Conservation (phyloP, 2,888 invertebrate genomes). For the Serripes groenlandicus region DNA sequence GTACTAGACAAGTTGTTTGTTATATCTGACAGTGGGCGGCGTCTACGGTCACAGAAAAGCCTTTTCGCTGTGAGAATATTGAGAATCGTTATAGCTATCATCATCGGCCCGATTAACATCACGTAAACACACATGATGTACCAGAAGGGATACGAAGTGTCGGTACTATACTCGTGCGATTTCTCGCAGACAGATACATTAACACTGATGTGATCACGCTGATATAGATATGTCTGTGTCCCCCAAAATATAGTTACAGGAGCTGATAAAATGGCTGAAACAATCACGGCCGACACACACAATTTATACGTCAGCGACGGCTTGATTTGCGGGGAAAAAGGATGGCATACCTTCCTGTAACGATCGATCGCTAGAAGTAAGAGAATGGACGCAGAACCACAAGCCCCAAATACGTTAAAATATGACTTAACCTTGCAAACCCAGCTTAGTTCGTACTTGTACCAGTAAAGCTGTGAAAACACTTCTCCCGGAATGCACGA, state of each 20-base stretch:
- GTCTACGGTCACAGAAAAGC: slow-evolving; percentile 30
- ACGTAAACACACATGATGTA: slow-evolving; percentile 38
- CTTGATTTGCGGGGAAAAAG: slow-evolving; percentile 48
- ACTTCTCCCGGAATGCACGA: slow-evolving; percentile 61
- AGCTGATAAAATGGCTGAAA: slow-evolving; percentile 25
- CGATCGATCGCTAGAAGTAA: slow-evolving; percentile 50
- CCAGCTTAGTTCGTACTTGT: slow-evolving; percentile 45
- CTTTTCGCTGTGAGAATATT: slow-evolving; percentile 35
- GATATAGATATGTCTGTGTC: slow-evolving; percentile 25
- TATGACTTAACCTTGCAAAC: slow-evolving; percentile 60
- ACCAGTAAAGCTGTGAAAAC: slow-evolving; percentile 59
- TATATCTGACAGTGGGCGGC: too few relatives aligned
- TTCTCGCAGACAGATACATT: slow-evolving; percentile 57
- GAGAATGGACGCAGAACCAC: slow-evolving; percentile 51
- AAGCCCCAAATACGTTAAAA: slow-evolving; percentile 58
- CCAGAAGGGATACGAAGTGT: slow-evolving; percentile 19
- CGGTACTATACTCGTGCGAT: slow-evolving; percentile 14
- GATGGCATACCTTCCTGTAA: slow-evolving; percentile 51
- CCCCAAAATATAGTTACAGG: slow-evolving; percentile 50
- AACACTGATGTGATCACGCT: not conserved
- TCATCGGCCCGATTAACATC: slow-evolving; percentile 29
- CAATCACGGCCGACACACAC: slow-evolving; percentile 8
- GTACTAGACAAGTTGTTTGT: too few relatives aligned
- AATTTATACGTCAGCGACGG: slow-evolving; percentile 34
- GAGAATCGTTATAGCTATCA: not conserved